These are phyloP conservation scores for Geotrypetes seraphini DNA, from an alignment of 2,797 vertebrate species.

Conservation along the genomic window DNA sequence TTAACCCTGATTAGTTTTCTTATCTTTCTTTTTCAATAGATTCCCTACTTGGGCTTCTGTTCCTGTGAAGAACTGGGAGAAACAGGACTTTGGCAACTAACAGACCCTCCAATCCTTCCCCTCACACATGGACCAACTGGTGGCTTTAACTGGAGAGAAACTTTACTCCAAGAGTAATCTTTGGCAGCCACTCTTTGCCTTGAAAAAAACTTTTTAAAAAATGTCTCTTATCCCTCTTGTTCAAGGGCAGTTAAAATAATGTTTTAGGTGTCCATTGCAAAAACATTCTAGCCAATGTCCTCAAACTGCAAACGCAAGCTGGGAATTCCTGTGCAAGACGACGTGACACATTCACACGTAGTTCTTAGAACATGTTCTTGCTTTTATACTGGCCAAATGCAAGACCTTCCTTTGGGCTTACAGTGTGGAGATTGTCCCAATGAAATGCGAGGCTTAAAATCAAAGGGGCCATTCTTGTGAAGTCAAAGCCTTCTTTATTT, in stretches of 20 bases:
- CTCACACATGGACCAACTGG: constrained; percentile 96
- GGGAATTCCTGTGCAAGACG: not conserved
- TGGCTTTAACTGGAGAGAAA: constrained; percentile 98
- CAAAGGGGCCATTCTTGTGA: too few relatives aligned
- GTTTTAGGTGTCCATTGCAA: constrained; percentile 11
- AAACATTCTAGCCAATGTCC: constrained; percentile 26
- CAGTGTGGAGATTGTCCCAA: too few relatives aligned
- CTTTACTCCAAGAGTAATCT: constrained; percentile 74
- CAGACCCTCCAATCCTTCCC: constrained; percentile 90
- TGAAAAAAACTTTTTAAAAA: constrained; percentile 5
- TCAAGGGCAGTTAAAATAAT: constrained; percentile 3
- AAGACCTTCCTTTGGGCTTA: too few relatives aligned
- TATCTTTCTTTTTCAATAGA: constrained; percentile 48
- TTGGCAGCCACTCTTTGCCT: constrained; percentile 6
- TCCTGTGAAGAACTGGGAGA: constrained; percentile 91
- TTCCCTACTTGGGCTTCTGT: constrained; percentile 95
- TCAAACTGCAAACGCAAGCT: constrained; percentile 4
- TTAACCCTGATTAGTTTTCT: not conserved
- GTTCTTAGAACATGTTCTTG: too few relatives aligned
- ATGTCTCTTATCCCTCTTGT: constrained; percentile 14
- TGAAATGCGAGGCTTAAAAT: too few relatives aligned
- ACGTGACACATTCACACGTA: too few relatives aligned
- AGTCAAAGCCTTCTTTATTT: too few relatives aligned
- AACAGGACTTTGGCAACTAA: constrained; percentile 90
- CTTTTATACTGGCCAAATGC: too few relatives aligned